phyloP scores from a whole-genome alignment of 2,113 vertebrate species.

The Chrysochloris asiatica region DNA sequence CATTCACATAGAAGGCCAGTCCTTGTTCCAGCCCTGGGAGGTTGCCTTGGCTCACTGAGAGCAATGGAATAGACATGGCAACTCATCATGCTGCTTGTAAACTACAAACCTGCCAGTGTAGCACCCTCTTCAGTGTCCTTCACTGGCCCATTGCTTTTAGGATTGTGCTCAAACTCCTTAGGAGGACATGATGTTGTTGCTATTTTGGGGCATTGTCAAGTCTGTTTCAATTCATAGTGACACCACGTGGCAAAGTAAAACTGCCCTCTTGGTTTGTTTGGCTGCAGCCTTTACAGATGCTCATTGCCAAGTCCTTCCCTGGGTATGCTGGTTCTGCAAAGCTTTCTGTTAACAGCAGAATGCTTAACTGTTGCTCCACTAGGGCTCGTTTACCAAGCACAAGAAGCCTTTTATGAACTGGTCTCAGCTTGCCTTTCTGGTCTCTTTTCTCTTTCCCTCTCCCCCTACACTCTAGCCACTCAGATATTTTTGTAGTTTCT shows the following conservation, averaged over 20 bases:
- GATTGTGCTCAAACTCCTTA: background rate
- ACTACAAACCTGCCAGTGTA: background rate
- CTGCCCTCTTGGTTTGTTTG: too few species aligned
- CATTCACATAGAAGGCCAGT: background rate
- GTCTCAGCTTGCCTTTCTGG: background rate
- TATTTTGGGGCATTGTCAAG: too few species aligned
- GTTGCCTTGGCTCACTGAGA: background rate
- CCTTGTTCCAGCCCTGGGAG: background rate
- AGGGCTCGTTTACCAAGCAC: background rate
- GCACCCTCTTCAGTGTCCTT: background rate
- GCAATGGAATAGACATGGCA: background rate
- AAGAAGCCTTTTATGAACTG: background rate
- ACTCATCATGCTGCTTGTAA: background rate
- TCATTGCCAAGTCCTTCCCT: rapidly evolving
- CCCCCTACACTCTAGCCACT: background rate
- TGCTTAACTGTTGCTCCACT: too few species aligned
- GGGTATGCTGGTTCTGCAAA: too few species aligned
- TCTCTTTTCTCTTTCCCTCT: background rate
- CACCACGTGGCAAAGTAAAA: too few species aligned
- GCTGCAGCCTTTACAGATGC: too few species aligned
- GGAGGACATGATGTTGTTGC: too few species aligned
- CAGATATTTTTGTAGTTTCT: background rate
- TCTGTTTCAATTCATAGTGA: too few species aligned
- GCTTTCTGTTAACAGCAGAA: too few species aligned
- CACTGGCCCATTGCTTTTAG: background rate